phyloP scores from a whole-genome alignment of 2,797 vertebrate genomes.

The Centropyge bicolor region DNA sequence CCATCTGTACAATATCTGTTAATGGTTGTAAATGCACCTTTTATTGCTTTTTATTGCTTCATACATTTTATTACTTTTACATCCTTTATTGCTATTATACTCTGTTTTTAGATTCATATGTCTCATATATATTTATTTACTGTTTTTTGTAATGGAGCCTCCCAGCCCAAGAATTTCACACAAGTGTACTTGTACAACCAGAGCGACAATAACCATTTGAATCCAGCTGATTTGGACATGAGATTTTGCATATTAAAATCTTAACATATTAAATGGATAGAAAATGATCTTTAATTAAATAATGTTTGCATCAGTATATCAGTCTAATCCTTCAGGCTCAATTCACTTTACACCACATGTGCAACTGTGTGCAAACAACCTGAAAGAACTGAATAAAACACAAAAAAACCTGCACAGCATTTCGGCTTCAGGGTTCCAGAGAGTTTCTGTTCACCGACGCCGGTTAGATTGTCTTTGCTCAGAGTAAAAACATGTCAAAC shows the following conservation, averaged over 20 bases:
- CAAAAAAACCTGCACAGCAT: neutral
- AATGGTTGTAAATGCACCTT: no score
- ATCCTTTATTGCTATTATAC: no score
- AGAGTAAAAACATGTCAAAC: constrained; percentile 50
- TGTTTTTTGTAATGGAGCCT: no score
- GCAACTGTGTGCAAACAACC: neutral
- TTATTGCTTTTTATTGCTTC: no score
- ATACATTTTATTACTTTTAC: no score
- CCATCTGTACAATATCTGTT: no score
- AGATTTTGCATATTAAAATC: neutral
- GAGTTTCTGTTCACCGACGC: neutral
- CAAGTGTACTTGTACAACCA: no score
- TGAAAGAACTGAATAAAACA: neutral
- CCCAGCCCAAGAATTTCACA: no score
- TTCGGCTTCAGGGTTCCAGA: neutral
- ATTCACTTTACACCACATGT: neutral
- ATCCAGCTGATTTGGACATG: neutral
- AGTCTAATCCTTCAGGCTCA: neutral
- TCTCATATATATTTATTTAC: no score
- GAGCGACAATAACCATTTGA: neutral
- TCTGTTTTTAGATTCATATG: no score
- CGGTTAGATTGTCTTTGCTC: constrained; percentile 29
- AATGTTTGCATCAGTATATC: neutral
- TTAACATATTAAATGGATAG: neutral
- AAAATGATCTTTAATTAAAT: neutral